Percentiles rank a stretch among this genome's conserved stretches.
These are phyloP conservation scores for Ariopsis seemanni DNA, from an alignment of 2,113 vertebrate species.

Conservation along the genomic window DNA sequence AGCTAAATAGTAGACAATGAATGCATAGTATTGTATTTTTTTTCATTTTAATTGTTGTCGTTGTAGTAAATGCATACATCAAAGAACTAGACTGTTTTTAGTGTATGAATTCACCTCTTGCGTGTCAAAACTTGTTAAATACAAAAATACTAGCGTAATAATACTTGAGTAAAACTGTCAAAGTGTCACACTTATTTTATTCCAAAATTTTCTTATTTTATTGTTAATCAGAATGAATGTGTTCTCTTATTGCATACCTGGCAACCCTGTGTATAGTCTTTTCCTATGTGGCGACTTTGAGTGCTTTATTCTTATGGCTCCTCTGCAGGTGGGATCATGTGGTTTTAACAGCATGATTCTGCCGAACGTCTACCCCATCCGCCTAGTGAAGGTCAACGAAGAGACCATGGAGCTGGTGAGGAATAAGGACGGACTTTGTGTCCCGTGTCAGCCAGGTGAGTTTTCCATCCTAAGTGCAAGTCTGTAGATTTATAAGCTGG, in stretches of 20 bases:
- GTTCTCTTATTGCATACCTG: neutral
- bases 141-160: neutral
- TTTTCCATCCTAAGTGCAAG: neutral
- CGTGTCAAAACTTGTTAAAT: neutral
- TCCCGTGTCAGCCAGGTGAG: constrained; percentile 81
- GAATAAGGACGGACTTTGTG: constrained; percentile 77
- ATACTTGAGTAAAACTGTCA: neutral
- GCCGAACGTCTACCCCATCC: constrained; percentile 82
- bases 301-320: neutral
- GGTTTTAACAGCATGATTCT: constrained; percentile 86
- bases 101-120: neutral
- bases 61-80: neutral
- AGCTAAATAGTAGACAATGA: neutral
- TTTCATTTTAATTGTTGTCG: neutral
- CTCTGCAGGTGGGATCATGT: constrained; percentile 79
- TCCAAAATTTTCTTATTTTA: too few relatives aligned
- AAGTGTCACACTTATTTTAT: neutral
- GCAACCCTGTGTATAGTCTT: neutral
- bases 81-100: too few relatives aligned
- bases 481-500: neutral
- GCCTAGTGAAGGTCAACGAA: constrained; percentile 79
- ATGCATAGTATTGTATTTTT: neutral
- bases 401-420: constrained; percentile 79
- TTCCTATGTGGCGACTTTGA: neutral
- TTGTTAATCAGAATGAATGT: too few relatives aligned